Conservation (phyloP, 2,888 invertebrate species). For the Deilephila porcellus region DNA sequence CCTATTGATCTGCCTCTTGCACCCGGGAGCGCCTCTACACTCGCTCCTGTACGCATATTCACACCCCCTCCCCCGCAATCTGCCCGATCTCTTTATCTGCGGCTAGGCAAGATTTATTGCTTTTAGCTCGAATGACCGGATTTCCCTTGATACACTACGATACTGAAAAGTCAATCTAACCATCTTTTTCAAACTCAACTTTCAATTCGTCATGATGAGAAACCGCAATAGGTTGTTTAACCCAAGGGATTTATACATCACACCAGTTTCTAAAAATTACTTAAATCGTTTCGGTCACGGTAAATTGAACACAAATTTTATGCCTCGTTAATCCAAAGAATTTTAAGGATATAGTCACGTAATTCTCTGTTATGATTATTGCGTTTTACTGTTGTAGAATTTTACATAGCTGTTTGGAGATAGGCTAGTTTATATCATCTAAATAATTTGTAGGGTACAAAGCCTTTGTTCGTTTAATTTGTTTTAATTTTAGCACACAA, state of each 20-base stretch:
- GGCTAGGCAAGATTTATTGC: conserved; percentile 73
- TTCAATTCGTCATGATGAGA: not conserved
- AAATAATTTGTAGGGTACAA: no score
- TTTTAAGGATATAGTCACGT: no score
- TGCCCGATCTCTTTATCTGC: conserved; percentile 60
- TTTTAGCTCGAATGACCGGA: conserved; percentile 72
- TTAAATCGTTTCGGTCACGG: not conserved
- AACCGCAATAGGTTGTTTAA: not conserved
- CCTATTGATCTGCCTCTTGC: conserved; percentile 74
- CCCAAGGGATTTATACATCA: not conserved
- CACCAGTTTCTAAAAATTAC: not conserved
- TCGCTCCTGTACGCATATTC: conserved; percentile 61
- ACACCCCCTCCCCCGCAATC: conserved; percentile 48
- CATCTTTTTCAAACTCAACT: not conserved
- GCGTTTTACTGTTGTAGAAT: no score
- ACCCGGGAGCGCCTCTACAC: conserved; percentile 58
- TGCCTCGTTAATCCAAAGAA: not conserved
- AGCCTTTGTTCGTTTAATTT: no score
- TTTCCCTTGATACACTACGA: conserved; percentile 54
- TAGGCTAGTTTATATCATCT: no score
- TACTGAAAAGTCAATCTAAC: not conserved
- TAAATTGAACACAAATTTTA: not conserved
- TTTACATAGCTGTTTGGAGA: no score
- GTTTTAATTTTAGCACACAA: no score
- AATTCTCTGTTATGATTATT: no score